These are phyloP conservation scores for Lasius platythorax DNA, from an alignment of 2,888 invertebrate genomes.

Conservation along the genomic window DNA sequence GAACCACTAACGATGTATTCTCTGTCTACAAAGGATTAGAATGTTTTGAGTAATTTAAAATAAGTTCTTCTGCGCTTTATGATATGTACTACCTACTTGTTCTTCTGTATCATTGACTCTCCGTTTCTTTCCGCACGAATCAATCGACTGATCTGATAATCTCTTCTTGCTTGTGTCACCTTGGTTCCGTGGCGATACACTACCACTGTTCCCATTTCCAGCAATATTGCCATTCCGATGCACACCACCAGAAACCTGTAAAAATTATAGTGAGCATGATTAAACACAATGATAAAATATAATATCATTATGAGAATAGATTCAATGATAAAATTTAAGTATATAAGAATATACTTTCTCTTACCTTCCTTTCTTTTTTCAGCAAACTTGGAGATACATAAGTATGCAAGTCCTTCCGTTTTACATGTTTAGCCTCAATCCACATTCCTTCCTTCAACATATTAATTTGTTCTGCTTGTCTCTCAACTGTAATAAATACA, in stretches of 20 bases:
- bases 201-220: conserved; percentile 78
- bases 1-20: conserved; percentile 79
- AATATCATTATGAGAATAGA: neutral
- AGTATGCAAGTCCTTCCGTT: conserved; percentile 91
- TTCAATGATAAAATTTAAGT: neutral
- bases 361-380: conserved; percentile 90
- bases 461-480: conserved; percentile 89
- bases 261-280: neutral
- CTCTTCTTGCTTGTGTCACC: conserved; percentile 75
- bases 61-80: neutral
- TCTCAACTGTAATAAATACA: conserved; percentile 85
- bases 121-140: conserved; percentile 76
- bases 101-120: conserved; percentile 74
- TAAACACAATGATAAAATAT: neutral
- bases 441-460: conserved; percentile 92
- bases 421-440: conserved; percentile 95
- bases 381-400: conserved; percentile 91
- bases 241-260: conserved; percentile 76
- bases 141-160: conserved; percentile 77
- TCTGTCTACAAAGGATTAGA: conserved; percentile 73
- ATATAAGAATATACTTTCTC: neutral
- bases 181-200: conserved; percentile 77
- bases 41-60: neutral
- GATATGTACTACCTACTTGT: conserved; percentile 74
- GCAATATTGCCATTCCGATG: conserved; percentile 79